Conservation (phyloP, 2,888 invertebrate species). For the Chydorus sphaericus region DNA sequence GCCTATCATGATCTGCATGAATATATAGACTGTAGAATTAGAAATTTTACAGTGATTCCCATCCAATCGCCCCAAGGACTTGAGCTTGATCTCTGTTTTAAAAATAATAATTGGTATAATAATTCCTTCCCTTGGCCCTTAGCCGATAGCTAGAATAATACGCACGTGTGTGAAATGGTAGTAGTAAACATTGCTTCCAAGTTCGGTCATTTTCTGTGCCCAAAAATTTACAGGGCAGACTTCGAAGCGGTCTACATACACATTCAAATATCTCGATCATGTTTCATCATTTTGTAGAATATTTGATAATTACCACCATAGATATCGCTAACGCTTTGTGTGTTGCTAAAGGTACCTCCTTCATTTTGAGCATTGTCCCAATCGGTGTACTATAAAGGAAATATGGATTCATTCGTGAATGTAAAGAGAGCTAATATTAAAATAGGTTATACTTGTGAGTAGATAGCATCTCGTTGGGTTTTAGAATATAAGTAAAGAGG, state of each 20-base stretch:
- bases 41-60: no score
- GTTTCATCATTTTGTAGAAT: conserved; percentile 82
- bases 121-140: not conserved
- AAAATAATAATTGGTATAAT: not conserved
- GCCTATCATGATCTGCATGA: no score
- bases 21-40: no score
- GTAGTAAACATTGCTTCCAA: conserved; percentile 72
- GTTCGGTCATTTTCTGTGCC: conserved; percentile 64
- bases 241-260: conserved; percentile 88
- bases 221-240: conserved; percentile 84
- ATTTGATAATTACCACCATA: conserved; percentile 92
- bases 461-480: conserved; percentile 71
- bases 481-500: conserved; percentile 75
- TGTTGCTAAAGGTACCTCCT: conserved; percentile 65
- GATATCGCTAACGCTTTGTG: conserved; percentile 77
- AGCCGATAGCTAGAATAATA: not conserved
- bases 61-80: conserved; percentile 98
- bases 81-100: conserved; percentile 62
- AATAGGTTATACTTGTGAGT: conserved; percentile 55
- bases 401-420: not conserved
- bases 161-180: conserved; percentile 71
- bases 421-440: not conserved
- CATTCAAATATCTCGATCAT: conserved; percentile 67
- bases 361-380: conserved; percentile 76
- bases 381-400: conserved; percentile 54